Percentiles rank a stretch among this genome's conserved stretches.
Conservation (phyloP, 1,140 invertebrate species). For the Neomicropteryx cornuta region DNA sequence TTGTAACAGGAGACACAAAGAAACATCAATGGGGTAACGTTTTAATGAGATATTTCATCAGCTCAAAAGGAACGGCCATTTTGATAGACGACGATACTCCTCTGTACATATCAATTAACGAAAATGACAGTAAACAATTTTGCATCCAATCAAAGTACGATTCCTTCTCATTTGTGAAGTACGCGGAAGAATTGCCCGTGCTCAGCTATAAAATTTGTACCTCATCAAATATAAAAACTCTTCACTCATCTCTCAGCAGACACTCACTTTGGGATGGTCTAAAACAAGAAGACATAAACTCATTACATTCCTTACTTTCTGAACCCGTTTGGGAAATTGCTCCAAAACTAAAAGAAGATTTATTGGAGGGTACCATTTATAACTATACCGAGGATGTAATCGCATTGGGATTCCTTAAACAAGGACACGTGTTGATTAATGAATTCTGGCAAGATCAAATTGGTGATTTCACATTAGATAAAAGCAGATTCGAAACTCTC, state of each 20-base stretch:
- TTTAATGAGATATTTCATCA: constrained; percentile 72
- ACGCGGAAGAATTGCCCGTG: constrained; percentile 47
- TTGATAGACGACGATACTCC: constrained; percentile 65
- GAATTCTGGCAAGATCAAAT: constrained; percentile 75
- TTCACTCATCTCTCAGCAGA: constrained; percentile 57
- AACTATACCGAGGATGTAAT: constrained; percentile 77
- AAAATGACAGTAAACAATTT: constrained; percentile 48
- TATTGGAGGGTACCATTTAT: constrained; percentile 58
- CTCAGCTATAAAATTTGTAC: constrained; percentile 81
- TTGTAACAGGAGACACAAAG: constrained; percentile 70
- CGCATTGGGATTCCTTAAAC: constrained; percentile 56
- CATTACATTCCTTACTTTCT: constrained; percentile 61
- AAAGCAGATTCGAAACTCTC: constrained; percentile 58
- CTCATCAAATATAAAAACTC: constrained; percentile 59
- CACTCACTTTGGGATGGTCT: constrained; percentile 72
- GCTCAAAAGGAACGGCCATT: constrained; percentile 71
- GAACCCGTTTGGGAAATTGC: constrained; percentile 80
- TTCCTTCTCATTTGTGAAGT: constrained; percentile 65
- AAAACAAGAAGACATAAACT: constrained; percentile 59
- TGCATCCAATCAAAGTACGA: constrained; percentile 66
- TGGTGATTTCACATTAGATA: constrained; percentile 67
- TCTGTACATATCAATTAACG: constrained; percentile 65
- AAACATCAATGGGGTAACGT: constrained; percentile 71
- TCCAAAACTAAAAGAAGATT: constrained; percentile 44
- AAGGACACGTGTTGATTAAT: constrained; percentile 72